A percentile compares a stretch with the other conserved stretches of the same genome.
Conservation (phyloP, 2,797 vertebrate species). For the Jordanella pulchra region DNA sequence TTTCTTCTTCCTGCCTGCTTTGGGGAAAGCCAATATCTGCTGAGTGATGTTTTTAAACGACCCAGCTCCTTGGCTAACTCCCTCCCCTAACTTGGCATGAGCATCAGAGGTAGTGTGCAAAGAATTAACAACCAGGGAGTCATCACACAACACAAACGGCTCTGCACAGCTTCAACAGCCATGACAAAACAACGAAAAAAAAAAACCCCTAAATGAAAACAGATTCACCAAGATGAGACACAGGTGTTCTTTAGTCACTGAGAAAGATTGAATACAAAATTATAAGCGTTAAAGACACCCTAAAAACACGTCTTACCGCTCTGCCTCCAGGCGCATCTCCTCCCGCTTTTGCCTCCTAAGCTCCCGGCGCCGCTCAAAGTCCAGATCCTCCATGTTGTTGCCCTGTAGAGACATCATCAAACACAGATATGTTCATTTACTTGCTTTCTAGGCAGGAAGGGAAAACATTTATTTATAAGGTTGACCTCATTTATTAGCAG, state of each 20-base stretch:
- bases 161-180: slow-evolving; percentile 9
- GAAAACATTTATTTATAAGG: slow-evolving; percentile 9
- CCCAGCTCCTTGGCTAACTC: slow-evolving; percentile 18
- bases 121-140: slow-evolving; percentile 40
- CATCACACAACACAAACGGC: slow-evolving; percentile 35
- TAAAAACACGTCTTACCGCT: slow-evolving; percentile 82
- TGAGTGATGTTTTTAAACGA: slow-evolving; percentile 57
- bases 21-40: slow-evolving; percentile 54
- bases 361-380: slow-evolving; percentile 97
- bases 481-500: neutral
- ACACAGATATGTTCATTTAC: slow-evolving; percentile 51
- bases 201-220: slow-evolving; percentile 25
- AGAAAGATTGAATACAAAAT: slow-evolving; percentile 1
- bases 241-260: neutral
- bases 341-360: slow-evolving; percentile 97
- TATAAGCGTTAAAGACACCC: slow-evolving; percentile 10
- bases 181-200: slow-evolving; percentile 24
- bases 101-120: slow-evolving; percentile 48
- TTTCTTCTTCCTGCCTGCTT: slow-evolving; percentile 23
- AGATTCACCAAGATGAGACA: slow-evolving; percentile 1
- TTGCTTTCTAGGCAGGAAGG: slow-evolving; percentile 13
- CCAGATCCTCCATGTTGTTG: slow-evolving; percentile 91
- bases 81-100: slow-evolving; percentile 53
- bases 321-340: slow-evolving; percentile 96
- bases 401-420: slow-evolving; percentile 70